Evolutionary conservation across 2,113 vertebrate genomes (phyloP).

Genomic region (Ailurus styani): DNA sequence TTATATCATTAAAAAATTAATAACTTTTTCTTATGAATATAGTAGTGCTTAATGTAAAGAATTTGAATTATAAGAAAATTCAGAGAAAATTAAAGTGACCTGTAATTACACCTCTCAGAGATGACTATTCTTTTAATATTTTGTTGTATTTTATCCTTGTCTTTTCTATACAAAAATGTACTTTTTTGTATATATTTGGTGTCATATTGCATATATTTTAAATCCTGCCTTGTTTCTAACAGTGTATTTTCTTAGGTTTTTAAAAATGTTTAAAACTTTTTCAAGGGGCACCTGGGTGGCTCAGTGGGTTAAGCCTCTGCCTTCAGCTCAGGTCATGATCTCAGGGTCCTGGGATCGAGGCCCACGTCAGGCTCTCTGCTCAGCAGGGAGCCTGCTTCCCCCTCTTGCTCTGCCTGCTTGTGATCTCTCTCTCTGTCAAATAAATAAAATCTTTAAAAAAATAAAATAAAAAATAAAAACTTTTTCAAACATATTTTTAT

Average conservation of each 20-base stretch:
- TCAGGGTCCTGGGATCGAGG: too few species aligned
- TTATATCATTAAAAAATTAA: slow-evolving; percentile 13
- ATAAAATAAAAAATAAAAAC: too few species aligned
- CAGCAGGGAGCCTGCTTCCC: too few species aligned
- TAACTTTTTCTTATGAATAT: not conserved
- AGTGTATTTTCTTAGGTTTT: not conserved
- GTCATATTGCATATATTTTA: not conserved
- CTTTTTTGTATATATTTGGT: not conserved
- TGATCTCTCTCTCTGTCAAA: too few species aligned
- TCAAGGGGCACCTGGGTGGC: too few species aligned
- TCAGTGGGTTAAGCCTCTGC: too few species aligned
- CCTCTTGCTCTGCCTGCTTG: too few species aligned
- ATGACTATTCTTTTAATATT: slow-evolving; percentile 1
- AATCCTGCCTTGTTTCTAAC: not conserved
- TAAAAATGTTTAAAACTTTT: not conserved
- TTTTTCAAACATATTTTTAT: slow-evolving; percentile 10
- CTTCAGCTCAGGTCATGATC: too few species aligned
- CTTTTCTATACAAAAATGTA: not conserved
- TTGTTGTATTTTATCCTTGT: not conserved
- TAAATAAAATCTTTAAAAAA: too few species aligned
- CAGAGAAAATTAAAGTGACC: slow-evolving; percentile 26
- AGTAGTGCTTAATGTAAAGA: slow-evolving; percentile 6
- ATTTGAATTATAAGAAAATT: slow-evolving; percentile 20
- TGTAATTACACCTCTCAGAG: not conserved
- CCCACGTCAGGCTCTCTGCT: too few species aligned